phyloP scores from a whole-genome alignment of 2,888 invertebrate genomes.

The Operophtera brumata region DNA sequence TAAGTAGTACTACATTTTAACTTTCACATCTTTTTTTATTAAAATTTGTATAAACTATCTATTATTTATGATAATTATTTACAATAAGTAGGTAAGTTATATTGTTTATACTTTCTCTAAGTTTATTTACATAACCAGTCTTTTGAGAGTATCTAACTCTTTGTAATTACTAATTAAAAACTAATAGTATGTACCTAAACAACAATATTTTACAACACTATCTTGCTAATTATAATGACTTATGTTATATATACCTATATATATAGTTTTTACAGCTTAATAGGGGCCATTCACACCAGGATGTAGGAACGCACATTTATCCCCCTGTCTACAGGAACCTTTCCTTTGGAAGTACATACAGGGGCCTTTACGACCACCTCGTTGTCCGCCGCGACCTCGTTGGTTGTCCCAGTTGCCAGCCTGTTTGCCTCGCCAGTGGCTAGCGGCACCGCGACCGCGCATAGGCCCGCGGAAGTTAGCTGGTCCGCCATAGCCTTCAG shows the following conservation, averaged over 20 bases:
- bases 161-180: constrained; percentile 18
- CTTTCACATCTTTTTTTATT: constrained; percentile 18
- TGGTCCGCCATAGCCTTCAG: constrained; percentile 61
- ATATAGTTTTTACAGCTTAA: constrained; percentile 40
- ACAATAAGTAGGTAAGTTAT: constrained; percentile 38
- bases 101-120: constrained; percentile 30
- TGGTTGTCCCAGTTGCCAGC: constrained; percentile 72
- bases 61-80: constrained; percentile 18
- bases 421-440: constrained; percentile 76
- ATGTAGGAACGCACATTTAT: constrained; percentile 91
- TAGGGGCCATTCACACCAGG: constrained; percentile 84
- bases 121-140: constrained; percentile 56
- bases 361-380: constrained; percentile 79
- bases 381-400: constrained; percentile 73
- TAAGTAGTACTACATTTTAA: background rate
- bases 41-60: constrained; percentile 17
- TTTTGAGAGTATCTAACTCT: constrained; percentile 42
- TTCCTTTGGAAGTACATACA: constrained; percentile 90
- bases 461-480: constrained; percentile 79
- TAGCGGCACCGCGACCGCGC: constrained; percentile 69
- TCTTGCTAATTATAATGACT: constrained; percentile 14
- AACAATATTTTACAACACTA: constrained; percentile 18
- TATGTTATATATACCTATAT: too few relatives aligned
- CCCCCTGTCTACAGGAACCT: constrained; percentile 90
- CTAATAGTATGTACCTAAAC: constrained; percentile 22